Base-by-base conservation (phyloP, 2,888 invertebrate species). In the Perizoma affinitatum region DNA sequence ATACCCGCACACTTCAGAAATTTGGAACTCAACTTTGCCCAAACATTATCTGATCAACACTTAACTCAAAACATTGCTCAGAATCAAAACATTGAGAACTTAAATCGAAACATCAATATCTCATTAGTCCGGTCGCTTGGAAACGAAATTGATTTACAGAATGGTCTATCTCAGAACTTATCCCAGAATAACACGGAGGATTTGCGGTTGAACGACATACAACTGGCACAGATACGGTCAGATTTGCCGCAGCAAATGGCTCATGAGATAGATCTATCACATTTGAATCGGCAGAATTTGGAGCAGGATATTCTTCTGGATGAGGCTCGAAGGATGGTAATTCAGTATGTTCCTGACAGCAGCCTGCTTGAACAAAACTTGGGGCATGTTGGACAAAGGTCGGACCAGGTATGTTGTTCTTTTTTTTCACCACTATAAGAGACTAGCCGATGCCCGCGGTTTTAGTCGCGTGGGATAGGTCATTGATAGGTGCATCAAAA, bases 1-100 rank as follows among this genome's bases (percentile, higher is more conserved):
- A 78, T 90, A 4, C 88, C 90, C 0, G 79, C 84, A 0, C 88
- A 90, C 61, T 66, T 90, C 50, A 77, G 84, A 5, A 78, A 79
- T 3, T 57, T 79, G 0, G 89, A 89, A 8, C 66, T 87, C 6
- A 89, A 90, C 22, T 56, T 88, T 3, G 78, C 79, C 0, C 83
- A 85, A 5, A 81, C 79, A 22, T 52, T 88, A 41, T 63, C 77
- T 0, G 80, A 72, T 0, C 69, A 62, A 33, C 61, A 61, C 7
- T 38, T 63, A 2, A 51, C 22, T 22, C 22, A 22, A 22, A 22
- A 22, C 22, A 22, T 22, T 7, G 38, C 1, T 4, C 38, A 38
- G 38, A 38, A 62, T 2, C 11, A 6, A 6, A 65, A 62, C 4
- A 65, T 66, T 0, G 69, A 70, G 0, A 85, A 87, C 0, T 35